Conservation (phyloP, 2,797 vertebrate genomes). For the Aulostomus chinensis region DNA sequence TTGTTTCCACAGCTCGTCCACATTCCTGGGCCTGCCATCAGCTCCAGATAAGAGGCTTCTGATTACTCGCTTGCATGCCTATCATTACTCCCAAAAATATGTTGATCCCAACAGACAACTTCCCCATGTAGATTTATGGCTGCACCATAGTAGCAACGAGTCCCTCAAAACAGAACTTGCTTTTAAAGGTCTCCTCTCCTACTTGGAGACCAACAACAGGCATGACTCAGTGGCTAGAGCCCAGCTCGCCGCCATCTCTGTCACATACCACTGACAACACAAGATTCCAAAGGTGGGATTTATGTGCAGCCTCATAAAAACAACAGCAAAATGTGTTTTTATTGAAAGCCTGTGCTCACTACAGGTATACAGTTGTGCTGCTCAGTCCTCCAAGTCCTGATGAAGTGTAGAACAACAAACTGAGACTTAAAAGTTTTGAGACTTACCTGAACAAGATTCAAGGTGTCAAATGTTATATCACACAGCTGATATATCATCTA, state of each 20-base stretch:
- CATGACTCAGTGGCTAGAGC: too few relatives aligned
- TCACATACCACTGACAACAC: conserved; percentile 8
- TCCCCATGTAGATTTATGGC: conserved; percentile 40
- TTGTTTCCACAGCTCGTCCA: conserved; percentile 75
- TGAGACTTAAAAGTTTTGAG: too few relatives aligned
- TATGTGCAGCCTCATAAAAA: conserved; percentile 20
- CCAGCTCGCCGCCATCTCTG: too few relatives aligned
- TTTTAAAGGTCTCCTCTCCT: conserved; percentile 15
- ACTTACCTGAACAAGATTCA: too few relatives aligned
- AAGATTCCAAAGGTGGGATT: conserved; percentile 28
- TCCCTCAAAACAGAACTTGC: conserved; percentile 17
- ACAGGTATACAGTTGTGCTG: too few relatives aligned
- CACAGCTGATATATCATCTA: too few relatives aligned
- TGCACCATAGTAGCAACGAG: conserved; percentile 25
- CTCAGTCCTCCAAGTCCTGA: too few relatives aligned
- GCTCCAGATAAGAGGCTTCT: conserved; percentile 80
- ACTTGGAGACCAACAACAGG: conserved; percentile 8
- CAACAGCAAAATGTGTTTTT: too few relatives aligned
- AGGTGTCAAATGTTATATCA: too few relatives aligned
- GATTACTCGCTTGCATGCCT: conserved; percentile 71
- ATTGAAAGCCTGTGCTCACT: too few relatives aligned
- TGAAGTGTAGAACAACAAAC: too few relatives aligned
- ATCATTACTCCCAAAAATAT: conserved; percentile 73
- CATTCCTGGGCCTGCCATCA: conserved; percentile 67
- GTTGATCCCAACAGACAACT: conserved; percentile 62